Evolutionary conservation across 2,797 vertebrate species (phyloP).

Genomic region (Oceanodroma leucorhoa): DNA sequence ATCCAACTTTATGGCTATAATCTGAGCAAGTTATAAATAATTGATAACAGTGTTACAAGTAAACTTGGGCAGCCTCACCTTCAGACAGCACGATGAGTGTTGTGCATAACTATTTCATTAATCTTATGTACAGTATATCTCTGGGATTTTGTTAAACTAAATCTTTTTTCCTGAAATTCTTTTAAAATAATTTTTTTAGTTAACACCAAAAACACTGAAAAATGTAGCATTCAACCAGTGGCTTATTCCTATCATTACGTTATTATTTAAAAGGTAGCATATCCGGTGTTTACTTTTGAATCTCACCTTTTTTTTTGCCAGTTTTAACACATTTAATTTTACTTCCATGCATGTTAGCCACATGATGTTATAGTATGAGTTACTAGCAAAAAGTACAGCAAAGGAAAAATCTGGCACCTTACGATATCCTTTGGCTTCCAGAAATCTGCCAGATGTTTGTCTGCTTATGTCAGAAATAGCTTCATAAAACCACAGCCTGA

Average conservation of each 20-base stretch:
- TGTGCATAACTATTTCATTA: accelerated
- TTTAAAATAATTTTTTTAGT: not conserved
- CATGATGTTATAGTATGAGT: not conserved
- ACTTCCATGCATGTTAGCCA: not conserved
- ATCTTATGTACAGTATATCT: not conserved
- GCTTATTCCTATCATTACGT: not conserved
- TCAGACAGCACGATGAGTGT: not conserved
- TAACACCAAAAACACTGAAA: not conserved
- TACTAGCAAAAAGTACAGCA: not conserved
- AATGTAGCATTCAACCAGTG: not conserved
- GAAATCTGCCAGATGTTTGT: not conserved
- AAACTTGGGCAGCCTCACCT: not conserved
- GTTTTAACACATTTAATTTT: not conserved
- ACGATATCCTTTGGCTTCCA: not conserved
- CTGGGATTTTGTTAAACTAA: not conserved
- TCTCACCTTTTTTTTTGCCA: not conserved
- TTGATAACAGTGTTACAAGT: not conserved
- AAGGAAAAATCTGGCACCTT: not conserved
- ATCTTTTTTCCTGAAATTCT: not conserved
- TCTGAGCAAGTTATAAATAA: not conserved
- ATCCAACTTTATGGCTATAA: not conserved
- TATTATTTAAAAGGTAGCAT: not conserved
- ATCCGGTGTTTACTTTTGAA: not conserved
- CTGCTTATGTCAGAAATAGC: not conserved
- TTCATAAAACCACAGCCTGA: not conserved